Base-by-base conservation (phyloP, 2,888 invertebrate genomes). In the Plemyria rubiginata region DNA sequence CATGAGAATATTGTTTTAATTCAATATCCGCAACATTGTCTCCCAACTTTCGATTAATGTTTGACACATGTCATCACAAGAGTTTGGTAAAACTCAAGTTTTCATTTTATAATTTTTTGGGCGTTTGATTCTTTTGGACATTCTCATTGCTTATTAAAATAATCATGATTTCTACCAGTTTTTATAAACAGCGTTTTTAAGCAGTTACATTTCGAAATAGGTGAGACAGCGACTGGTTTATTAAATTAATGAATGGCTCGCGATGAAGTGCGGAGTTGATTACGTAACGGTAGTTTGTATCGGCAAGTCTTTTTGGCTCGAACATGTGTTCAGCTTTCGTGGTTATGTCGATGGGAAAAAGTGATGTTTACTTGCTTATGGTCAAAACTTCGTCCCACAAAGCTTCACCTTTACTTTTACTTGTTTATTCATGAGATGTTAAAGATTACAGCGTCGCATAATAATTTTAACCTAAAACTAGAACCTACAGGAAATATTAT, bases 251-350 rank as follows among this genome's bases (percentile, higher is more conserved):
- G 68, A 72, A 67, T 64, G 58, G 62, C 54, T 56, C 54, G 57
- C 46, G 67, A 59, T 59, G 56, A 70, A 63, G 66, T 54, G 64
- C 49, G 32, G 55, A 52, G 52, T 66, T 55, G 62, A 70, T 72
- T 68, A 68, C 58, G 68, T 72, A 72, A 70, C 71, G 71, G 71
- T 70, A 62, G 65, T 72, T 67, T 64, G 68, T 67, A 62, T 67
- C 65, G 62, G 22, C 58, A 32, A 50, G 41, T 41, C 36, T 36
- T 43, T 55, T 54, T 38, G 54, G 36, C 57, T 38, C 46, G 55
- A 36, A 63, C 65, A 66, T 60, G 64, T 22, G 32, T 38, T 38
- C 36, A 38, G 36, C 36, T 11, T 38, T 11, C 36, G 3, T 38
- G 36, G 36, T 38, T 11, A 8, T 38, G 11, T 11, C 9, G 36